These are phyloP conservation scores for Drosophila persimilis DNA, from an alignment of 1,140 invertebrate genomes.

Conservation along the genomic window DNA sequence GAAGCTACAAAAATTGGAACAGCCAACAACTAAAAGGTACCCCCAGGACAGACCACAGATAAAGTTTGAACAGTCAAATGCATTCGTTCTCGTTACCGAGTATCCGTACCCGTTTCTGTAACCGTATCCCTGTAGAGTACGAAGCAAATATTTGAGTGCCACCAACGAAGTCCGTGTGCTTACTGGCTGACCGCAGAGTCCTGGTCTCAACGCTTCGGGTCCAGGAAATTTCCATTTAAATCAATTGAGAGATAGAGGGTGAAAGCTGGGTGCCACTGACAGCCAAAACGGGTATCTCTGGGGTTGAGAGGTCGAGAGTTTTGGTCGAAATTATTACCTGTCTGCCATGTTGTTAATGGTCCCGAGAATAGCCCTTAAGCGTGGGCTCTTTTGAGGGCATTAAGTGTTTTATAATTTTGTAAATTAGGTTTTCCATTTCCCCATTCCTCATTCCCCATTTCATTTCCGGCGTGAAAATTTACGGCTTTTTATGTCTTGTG, in stretches of 20 bases:
- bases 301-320: conserved; percentile 10
- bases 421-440: conserved; percentile 73
- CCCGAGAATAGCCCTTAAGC: conserved; percentile 30
- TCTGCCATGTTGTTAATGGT: conserved; percentile 57
- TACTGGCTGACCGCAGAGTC: conserved; percentile 2
- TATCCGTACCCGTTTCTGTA: too few species aligned
- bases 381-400: conserved; percentile 52
- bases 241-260: conserved; percentile 16
- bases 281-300: not conserved
- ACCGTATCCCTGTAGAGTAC: too few species aligned
- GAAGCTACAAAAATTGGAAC: too few species aligned
- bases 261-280: conserved; percentile 13
- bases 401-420: conserved; percentile 61
- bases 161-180: not conserved
- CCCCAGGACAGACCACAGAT: too few species aligned
- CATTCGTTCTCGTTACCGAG: too few species aligned
- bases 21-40: too few species aligned
- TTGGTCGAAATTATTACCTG: conserved; percentile 62
- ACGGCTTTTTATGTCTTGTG: conserved; percentile 17
- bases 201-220: not conserved
- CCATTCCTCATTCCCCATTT: not conserved
- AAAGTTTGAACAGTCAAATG: too few species aligned
- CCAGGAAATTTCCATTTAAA: conserved; percentile 19
- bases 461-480: conserved; percentile 19
- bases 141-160: too few species aligned